These are phyloP conservation scores for Dichetophora obliterata DNA, from an alignment of 2,888 invertebrate species.

Conservation along the genomic window DNA sequence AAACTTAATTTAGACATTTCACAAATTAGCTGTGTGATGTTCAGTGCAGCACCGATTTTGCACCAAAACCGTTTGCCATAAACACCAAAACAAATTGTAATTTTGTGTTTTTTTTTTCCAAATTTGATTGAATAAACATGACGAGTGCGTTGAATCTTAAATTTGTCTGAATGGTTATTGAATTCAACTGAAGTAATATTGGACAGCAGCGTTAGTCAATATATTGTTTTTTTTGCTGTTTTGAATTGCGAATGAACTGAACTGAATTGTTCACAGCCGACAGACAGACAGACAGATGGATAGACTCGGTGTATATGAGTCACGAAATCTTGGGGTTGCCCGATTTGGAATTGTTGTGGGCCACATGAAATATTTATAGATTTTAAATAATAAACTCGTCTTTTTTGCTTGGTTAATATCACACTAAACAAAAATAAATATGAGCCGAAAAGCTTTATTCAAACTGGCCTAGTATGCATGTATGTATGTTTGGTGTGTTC, in stretches of 20 bases:
- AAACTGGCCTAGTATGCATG: not conserved
- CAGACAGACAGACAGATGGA: not conserved
- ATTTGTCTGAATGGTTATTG: conserved; percentile 12
- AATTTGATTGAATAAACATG: not conserved
- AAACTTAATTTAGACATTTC: conserved; percentile 7
- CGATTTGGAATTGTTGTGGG: conserved; percentile 31
- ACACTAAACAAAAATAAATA: not conserved
- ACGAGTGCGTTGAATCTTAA: conserved; percentile 17
- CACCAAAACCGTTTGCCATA: not conserved
- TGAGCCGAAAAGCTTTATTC: not conserved
- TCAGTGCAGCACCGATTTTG: too few relatives aligned
- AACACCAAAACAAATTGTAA: not conserved
- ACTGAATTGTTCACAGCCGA: not conserved
- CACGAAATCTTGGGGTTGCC: conserved; percentile 23
- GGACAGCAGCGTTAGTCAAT: not conserved
- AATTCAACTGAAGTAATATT: not conserved
- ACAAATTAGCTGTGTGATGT: not conserved
- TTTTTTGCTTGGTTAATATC: not conserved
- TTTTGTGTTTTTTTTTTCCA: not conserved
- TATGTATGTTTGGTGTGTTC: not conserved
- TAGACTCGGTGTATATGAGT: conserved; percentile 13
- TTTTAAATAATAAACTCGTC: not conserved
- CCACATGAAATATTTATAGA: conserved; percentile 15
- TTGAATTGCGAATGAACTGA: conserved; percentile 4
- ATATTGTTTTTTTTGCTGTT: not conserved